Evolutionary conservation across 2,888 invertebrate genomes (phyloP).

Genomic region (Phaonia tiefii): DNA sequence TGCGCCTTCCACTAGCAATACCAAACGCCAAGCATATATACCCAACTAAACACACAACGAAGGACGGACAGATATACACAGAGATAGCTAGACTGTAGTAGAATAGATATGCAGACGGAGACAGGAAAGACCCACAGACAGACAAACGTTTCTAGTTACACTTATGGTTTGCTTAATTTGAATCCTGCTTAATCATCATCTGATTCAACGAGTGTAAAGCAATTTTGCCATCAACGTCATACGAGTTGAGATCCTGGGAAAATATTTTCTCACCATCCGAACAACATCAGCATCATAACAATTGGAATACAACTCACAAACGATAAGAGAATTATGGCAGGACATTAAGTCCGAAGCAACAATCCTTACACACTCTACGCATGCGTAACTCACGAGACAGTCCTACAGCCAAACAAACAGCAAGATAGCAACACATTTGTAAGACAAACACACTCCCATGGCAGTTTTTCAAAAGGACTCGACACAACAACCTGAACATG

Average conservation of each 20-base stretch:
- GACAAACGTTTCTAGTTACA: slow-evolving; percentile 5
- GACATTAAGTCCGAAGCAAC: slow-evolving; percentile 28
- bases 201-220: slow-evolving; percentile 50
- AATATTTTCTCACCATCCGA: slow-evolving; percentile 52
- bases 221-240: slow-evolving; percentile 1
- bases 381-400: slow-evolving; percentile 64
- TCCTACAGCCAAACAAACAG: slow-evolving; percentile 20
- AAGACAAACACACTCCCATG: not conserved
- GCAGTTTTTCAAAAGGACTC: slow-evolving; percentile 14
- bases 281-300: slow-evolving; percentile 38
- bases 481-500: slow-evolving; percentile 5
- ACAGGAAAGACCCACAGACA: not conserved
- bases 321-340: slow-evolving; percentile 50
- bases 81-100: too few relatives aligned
- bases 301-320: slow-evolving; percentile 23
- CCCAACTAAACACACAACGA: not conserved
- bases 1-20: slow-evolving; percentile 55
- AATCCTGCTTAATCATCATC: slow-evolving; percentile 66
- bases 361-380: slow-evolving; percentile 57
- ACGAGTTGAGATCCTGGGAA: slow-evolving; percentile 56
- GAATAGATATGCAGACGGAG: too few relatives aligned
- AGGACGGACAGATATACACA: slow-evolving; percentile 6
- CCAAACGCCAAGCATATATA: slow-evolving; percentile 14
- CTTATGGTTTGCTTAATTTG: slow-evolving; percentile 61
- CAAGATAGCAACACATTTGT: not conserved